phyloP scores from a whole-genome alignment of 2,888 invertebrate genomes.

The Troides helena region DNA sequence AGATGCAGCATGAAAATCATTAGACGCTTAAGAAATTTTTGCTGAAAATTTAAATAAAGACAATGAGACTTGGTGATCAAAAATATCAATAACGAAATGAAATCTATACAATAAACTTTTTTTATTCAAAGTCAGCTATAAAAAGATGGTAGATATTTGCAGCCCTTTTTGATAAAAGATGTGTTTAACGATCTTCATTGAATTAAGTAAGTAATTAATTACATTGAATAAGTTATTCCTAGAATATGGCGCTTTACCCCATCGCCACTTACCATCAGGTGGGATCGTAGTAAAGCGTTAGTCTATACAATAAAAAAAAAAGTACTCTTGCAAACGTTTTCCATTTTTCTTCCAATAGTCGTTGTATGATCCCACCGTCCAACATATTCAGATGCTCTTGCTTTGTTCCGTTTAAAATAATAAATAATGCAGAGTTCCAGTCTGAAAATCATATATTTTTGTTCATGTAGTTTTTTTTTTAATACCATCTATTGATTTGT shows the following conservation, averaged over 20 bases:
- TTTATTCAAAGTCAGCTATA: no score
- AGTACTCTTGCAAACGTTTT: constrained; percentile 97
- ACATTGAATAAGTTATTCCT: no score
- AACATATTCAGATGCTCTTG: constrained; percentile 99
- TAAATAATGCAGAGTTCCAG: constrained; percentile 99
- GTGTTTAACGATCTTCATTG: no score
- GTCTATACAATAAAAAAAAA: constrained; percentile 5
- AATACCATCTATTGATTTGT: background rate
- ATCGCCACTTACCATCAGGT: no score
- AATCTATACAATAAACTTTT: no score
- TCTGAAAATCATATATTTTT: constrained; percentile 78
- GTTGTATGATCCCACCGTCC: constrained; percentile 98
- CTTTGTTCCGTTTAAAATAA: constrained; percentile 97
- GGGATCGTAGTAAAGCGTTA: no score
- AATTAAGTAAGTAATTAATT: no score
- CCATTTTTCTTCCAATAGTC: constrained; percentile 99
- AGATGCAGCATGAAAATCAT: constrained; percentile 93
- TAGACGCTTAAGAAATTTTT: constrained; percentile 95
- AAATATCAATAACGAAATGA: background rate
- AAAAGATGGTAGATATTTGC: no score
- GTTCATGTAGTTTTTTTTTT: background rate
- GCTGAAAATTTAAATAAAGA: constrained; percentile 74
- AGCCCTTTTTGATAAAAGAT: no score
- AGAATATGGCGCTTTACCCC: no score
- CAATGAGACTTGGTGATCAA: no score